Evolutionary conservation across 1,140 invertebrate genomes (phyloP).

Genomic region (Caerostris darwini): DNA sequence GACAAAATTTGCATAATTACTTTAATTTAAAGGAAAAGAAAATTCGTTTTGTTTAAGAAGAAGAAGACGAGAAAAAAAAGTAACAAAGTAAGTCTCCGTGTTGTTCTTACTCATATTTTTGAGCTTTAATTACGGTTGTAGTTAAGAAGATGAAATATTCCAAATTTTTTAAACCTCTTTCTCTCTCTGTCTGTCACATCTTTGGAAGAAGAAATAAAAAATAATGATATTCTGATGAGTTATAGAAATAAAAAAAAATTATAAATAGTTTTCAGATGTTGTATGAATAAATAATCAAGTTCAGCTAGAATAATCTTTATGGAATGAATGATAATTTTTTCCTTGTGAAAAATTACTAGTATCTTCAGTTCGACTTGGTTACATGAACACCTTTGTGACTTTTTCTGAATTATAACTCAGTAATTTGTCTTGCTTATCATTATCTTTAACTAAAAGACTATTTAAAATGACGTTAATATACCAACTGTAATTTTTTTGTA

Average conservation of each 20-base stretch:
- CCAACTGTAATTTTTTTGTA: no score
- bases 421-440: not conserved
- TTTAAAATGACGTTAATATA: not conserved
- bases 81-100: slow-evolving; percentile 19
- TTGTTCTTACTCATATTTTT: slow-evolving; percentile 55
- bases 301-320: not conserved
- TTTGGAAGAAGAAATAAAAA: not conserved
- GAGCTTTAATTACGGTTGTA: slow-evolving; percentile 70
- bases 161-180: slow-evolving; percentile 40
- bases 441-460: not conserved
- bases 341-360: not conserved
- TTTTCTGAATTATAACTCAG: not conserved
- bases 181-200: not conserved
- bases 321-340: slow-evolving; percentile 13
- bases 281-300: slow-evolving; percentile 3
- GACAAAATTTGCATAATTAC: slow-evolving; percentile 74
- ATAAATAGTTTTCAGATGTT: slow-evolving; percentile 50
- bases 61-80: not conserved
- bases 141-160: slow-evolving; percentile 35
- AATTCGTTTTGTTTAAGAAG: slow-evolving; percentile 12
- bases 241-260: not conserved
- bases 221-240: not conserved
- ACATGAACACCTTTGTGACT: not conserved
- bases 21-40: slow-evolving; percentile 65
- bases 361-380: not conserved